phyloP scores from a whole-genome alignment of 92 coral and sea anemone species.

The Bergia puertoricense region DNA sequence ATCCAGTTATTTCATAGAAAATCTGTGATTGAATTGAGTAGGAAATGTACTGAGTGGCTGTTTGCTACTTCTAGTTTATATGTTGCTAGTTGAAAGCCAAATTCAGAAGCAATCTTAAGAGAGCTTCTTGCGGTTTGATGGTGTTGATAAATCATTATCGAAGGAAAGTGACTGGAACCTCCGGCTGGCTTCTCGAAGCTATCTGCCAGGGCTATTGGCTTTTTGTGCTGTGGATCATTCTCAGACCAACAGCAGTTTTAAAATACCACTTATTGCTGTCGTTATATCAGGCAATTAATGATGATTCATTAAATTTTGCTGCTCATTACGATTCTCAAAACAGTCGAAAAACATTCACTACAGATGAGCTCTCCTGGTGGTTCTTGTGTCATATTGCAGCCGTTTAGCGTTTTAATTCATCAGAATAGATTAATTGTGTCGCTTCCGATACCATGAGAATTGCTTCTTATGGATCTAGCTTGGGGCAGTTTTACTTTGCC shows the following conservation, averaged over 20 bases:
- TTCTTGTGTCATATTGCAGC: not conserved
- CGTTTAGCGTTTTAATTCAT: not conserved
- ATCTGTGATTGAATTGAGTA: not conserved
- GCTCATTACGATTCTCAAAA: not conserved
- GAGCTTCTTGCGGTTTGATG: not conserved
- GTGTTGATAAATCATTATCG: not conserved
- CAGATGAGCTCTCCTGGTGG: not conserved
- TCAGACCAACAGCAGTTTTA: not conserved
- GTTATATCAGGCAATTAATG: not conserved
- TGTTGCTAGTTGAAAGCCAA: not conserved
- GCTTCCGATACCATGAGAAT: not conserved
- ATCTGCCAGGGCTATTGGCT: not conserved
- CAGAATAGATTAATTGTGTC: not conserved
- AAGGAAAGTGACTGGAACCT: not conserved
- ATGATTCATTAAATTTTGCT: not conserved
- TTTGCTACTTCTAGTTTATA: not conserved
- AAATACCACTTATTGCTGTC: not conserved
- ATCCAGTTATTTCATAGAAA: not conserved
- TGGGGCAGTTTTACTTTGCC: not conserved
- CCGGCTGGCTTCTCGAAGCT: not conserved
- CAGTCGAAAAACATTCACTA: not conserved
- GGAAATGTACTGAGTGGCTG: not conserved
- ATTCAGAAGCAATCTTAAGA: not conserved
- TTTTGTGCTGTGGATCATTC: not conserved
- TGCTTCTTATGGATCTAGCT: not conserved